Base-by-base conservation (phyloP, 2,888 invertebrate genomes). In the Ferdinandea cuprea region DNA sequence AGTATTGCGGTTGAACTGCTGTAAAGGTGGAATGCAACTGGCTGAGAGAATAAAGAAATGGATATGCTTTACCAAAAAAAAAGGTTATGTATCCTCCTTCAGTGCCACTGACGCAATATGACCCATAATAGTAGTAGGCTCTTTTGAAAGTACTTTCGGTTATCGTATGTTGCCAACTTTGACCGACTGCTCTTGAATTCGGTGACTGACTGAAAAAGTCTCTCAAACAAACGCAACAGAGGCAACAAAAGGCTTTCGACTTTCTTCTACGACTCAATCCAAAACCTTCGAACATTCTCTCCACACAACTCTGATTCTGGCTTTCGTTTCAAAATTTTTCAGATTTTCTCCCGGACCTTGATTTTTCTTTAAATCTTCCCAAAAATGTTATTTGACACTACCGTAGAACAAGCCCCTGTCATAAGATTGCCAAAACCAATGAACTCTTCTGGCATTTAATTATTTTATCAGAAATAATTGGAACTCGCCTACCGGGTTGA, bases 11-110 rank as follows among this genome's bases (percentile, higher is more conserved):
- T n/a, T n/a, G n/a, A n/a, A n/a, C n/a, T n/a, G n/a, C n/a, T n/a
- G n/a, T n/a, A n/a, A n/a, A n/a, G n/a, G n/a, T n/a, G n/a, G n/a
- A n/a, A 17, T 84, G 58, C 13, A 54, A 66, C 52, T 44, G 59
- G 61, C 42, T 68, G 35, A 79, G 32, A 13, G 72, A 69, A 74
- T 79, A 85, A n/a, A 85, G 85, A 11, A 85, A 76, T 35, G 85
- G 71, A 8, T 72, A 61, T 25, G 85, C 44, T 32, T 74, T 58
- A 35, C 54, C n/a, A n/a, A n/a, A 71, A 71, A 83, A 59, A 83
- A 71, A 11, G 83, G 76, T 19, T 19, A 56, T 15, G 58, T 46
- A 42, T 50, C 48, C 13, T 30, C 32, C 37, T 59, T 65, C 8
- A 77, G 8, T 32, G 63, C 58, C 56, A 80, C 46, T 21, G 46